Base-by-base conservation (phyloP, 2,888 invertebrate genomes). In the Eulithis prunata region DNA sequence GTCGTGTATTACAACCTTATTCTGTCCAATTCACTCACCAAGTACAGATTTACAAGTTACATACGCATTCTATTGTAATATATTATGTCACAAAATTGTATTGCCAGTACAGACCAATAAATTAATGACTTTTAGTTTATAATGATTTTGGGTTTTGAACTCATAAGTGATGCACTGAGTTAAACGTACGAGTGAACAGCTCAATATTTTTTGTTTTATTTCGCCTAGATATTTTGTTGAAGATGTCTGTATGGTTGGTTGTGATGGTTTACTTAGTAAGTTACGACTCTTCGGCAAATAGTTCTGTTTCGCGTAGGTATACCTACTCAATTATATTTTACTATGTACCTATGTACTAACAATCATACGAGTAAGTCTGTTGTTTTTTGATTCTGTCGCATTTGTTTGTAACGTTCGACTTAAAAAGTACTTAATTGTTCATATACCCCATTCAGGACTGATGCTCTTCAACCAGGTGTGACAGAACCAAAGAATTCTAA, bases 231-330 rank as follows among this genome's bases (percentile, higher is more conserved):
- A 76, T 86, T 90, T 88, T 82, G 87, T 89, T 91, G 81, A 88
- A 87, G 86, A 87, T 87, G 92, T 91, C 92, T 91, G 91, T 88
- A 91, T 88, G 91, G 91, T 90, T 91, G 92, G 92, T 93, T 93
- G 92, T 93, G 92, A 93, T 90, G 91, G 88, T 90, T 91, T 93
- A 93, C 91, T 91, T 92, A 92, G 90, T 93, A 91, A 92, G 89
- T 90, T 89, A 73, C 70, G 84, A 89, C 84, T 88, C 86, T 88
- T 87, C 86, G 85, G 84, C 88, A 85, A 87, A 85, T 84, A 82
- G 82, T 82, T 84, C 80, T 84, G 79, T 87, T 85, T 85, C 81
- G 81, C 82, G 77, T 82, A 79, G 78, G 79, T 77, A 79, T 80
- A 83, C 78, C 81, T 83, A 83, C 79, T 80, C 77, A 78, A 75